These are phyloP conservation scores for Tragelaphus oryx DNA, from an alignment of 2,797 vertebrate genomes.

Conservation along the genomic window DNA sequence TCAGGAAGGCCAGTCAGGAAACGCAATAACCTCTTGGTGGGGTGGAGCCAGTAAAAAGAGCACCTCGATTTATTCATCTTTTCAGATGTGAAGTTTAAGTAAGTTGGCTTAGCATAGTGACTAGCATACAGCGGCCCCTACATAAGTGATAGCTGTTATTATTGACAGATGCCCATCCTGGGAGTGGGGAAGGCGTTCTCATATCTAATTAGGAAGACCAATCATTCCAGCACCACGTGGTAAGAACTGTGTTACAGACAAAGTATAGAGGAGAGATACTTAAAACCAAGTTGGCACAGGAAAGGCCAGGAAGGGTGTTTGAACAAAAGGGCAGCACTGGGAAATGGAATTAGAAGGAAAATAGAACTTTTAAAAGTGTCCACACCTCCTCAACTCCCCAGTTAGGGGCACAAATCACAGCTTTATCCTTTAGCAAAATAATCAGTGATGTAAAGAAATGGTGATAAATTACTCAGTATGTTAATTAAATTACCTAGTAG, in stretches of 20 bases:
- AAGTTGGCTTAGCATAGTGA: neutral
- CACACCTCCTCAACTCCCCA: neutral
- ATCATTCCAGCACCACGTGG: neutral
- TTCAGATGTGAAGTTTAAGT: neutral
- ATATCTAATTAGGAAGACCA: neutral
- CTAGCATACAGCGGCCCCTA: neutral
- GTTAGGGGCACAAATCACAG: neutral
- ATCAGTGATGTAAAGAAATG: neutral
- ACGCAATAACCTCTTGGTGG: no score
- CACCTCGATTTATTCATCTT: neutral
- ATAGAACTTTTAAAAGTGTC: neutral
- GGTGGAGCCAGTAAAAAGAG: neutral
- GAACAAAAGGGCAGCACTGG: neutral
- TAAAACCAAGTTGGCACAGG: no score
- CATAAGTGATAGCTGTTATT: neutral
- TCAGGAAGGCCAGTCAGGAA: neutral
- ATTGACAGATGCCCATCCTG: neutral
- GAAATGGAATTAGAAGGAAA: neutral
- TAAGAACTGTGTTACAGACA: neutral
- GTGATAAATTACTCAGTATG: neutral
- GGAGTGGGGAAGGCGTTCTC: neutral
- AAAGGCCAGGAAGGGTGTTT: neutral
- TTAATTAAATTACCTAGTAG: neutral
- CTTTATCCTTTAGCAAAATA: neutral
- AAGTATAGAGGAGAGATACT: neutral